These are phyloP conservation scores for Polyommatus icarus DNA, from an alignment of 2,888 invertebrate genomes.

Conservation along the genomic window DNA sequence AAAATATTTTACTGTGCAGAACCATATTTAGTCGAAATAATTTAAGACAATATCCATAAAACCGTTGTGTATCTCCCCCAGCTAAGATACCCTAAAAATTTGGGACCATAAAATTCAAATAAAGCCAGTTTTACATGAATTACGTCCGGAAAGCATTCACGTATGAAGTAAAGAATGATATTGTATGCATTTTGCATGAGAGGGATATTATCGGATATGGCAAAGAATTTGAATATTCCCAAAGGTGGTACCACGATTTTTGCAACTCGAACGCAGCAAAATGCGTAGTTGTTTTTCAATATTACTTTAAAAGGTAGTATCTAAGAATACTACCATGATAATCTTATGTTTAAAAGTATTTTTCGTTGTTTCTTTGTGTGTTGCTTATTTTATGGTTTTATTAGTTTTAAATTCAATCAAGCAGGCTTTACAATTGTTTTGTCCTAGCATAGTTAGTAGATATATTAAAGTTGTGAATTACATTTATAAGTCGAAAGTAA, in stretches of 20 bases:
- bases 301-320: neutral
- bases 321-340: neutral
- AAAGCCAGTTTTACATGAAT: slow-evolving; percentile 75
- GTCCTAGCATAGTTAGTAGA: no score
- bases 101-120: slow-evolving; percentile 73
- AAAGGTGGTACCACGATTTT: slow-evolving; percentile 47
- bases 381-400: no score
- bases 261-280: slow-evolving; percentile 34
- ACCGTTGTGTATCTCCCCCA: slow-evolving; percentile 34
- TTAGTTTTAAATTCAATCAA: no score
- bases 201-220: slow-evolving; percentile 73
- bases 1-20: neutral
- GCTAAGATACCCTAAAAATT: slow-evolving; percentile 57
- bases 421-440: no score
- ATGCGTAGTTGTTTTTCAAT: neutral
- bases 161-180: slow-evolving; percentile 77
- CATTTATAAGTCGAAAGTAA: neutral
- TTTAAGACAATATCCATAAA: slow-evolving; percentile 41
- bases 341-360: no score
- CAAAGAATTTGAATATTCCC: slow-evolving; percentile 75
- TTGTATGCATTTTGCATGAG: slow-evolving; percentile 79
- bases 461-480: neutral
- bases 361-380: no score
- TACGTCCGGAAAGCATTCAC: slow-evolving; percentile 66
- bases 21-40: slow-evolving; percentile 11